Evolutionary conservation across 2,113 vertebrate genomes (phyloP), one percentile per base, ranked within the genome.

Genomic region (Camarhynchus parvulus): DNA sequence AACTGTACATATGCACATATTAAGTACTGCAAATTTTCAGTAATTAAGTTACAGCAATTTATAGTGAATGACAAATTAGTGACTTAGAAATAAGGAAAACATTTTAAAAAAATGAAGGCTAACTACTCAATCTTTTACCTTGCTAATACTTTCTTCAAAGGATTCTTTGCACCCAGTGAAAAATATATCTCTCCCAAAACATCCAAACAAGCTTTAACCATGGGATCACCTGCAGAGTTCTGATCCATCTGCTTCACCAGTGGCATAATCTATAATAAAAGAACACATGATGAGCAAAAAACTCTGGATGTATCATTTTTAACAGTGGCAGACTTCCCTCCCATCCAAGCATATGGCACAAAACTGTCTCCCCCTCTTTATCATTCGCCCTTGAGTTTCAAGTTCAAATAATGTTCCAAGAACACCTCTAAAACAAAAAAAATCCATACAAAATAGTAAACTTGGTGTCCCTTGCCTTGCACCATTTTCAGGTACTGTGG

Each of bases 131-230:
- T 63, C 42, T 64, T 56, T 97, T 98, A 98, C 98, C 98, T 98
- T 80, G 97, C 95, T 82, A 98, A 90, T 42, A 99, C 98, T 96
- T 98, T 98, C 92, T 99, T 98, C 80, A 99, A 97, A 13, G 99
- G 99, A 96, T 99, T 99, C 97, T 99, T 99, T 30, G 87, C 33
- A 83, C 86, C 92, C 95, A 99, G 95, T 47, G 98, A 98, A 88
- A 98, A 98, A 95, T 98, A 99, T 3, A 95, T 96, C 73, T 98
- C 93, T 37, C 97, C 98, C 94, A 99, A 94, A 49, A 98, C 94
- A 94, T 98, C 97, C 59, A 99, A 97, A 96, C 98, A 99, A 85
- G 97, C 83, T 79, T 96, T 94, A 68, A 99, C 69, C 89, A 98
- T 96, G 24, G 97, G 93, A 82, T 97, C 96, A 58, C 91, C 74